Base-by-base conservation (phyloP, 2,113 vertebrate species). In the Gnathonemus echidnorhynchus region DNA sequence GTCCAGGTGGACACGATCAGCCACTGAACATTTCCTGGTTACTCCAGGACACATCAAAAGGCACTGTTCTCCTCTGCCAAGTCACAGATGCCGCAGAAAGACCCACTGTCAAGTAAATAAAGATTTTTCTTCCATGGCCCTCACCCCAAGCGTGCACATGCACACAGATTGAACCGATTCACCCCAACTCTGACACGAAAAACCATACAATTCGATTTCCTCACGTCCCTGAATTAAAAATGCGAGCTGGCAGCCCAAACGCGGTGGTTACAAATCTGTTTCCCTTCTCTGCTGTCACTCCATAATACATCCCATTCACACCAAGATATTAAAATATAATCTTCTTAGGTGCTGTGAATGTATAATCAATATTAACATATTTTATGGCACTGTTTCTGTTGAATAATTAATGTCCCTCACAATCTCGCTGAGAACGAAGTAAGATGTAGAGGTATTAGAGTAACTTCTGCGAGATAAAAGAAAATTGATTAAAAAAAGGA, bases 321-420 rank as follows among this genome's bases (percentile, higher is more conserved):
- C 86, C 85, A 93, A 93, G 94, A 95, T 95, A 95, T 95, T 94
- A 95, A 93, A 95, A 94, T 93, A 94, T 95, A 95, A 96, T 96
- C 95, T 94, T 94, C 94, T 95, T 94, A 94, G 95, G 95, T 95
- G 94, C 94, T 93, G 93, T 94, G 89, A 95, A 95, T 94, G 93
- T 94, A 95, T 95, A 95, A 95, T 96, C 95, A 96, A 96, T 95
- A 96, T 95, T 95, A 95, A 95, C 95, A 96, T 95, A 95, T 96
- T 96, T 94, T 93, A 92, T 35, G 46, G 94, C 94, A 92, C 93
- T 91, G 93, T 93, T 92, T 94, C 94, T 92, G 94, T 95, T 96
- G 95, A 95, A 95, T 96, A 95, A 95, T 96, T 95, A 94, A 95
- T 95, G 95, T 95, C 93, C 93, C 94, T 93, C 94, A 94, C 95